Evolutionary conservation across 1,140 invertebrate genomes (phyloP), one percentile per base, ranked within the genome.

Genomic region (Magallana gigas): DNA sequence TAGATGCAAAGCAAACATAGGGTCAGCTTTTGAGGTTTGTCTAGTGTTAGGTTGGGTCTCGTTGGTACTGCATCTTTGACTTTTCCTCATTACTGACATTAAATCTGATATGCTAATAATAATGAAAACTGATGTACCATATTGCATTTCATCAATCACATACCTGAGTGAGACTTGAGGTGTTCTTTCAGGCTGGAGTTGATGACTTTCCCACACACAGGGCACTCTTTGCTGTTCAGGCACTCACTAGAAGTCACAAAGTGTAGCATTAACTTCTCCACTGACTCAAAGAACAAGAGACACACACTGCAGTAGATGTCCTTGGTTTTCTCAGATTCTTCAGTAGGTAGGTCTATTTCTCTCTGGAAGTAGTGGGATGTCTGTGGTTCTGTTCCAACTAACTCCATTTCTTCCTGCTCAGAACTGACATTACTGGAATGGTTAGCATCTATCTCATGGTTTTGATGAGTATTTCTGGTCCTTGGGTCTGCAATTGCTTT

Each of bases 111-210:
- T 48, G 36, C 3, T 48, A 48, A 48, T 4, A 48, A 48, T 48
- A 48, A 48, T 48, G 36, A 48, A 48, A 48, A 48, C 36, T 0
- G 0, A 48, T 48, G 36, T 5, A 48, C 36, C 1, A 4, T 4
- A 48, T 48, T 48, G 2, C 36, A 48, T 48, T 2, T 0, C 0
- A 48, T 48, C 3, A 48, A 80, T 36, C 29, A 8, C 18, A 48
- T 57, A 83, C 81, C 81, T 18, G 81, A 83, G 81, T 83, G 81
- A 18, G 81, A 57, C 36, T 58, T 83, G 7, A 83, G 16, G 48
- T 83, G 81, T 23, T 83, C 81, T 83, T 57, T 58, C 16, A 83
- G 48, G n/a, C 57, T 83, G 56, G 81, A 57, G 16, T 83, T 83
- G 7, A 83, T 57, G 2, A 23, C 9, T 83, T 83, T 83, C 23